Evolutionary conservation across 2,113 vertebrate genomes (phyloP), one percentile per base, ranked within the genome.

Genomic region (Gopherus evgoodei): DNA sequence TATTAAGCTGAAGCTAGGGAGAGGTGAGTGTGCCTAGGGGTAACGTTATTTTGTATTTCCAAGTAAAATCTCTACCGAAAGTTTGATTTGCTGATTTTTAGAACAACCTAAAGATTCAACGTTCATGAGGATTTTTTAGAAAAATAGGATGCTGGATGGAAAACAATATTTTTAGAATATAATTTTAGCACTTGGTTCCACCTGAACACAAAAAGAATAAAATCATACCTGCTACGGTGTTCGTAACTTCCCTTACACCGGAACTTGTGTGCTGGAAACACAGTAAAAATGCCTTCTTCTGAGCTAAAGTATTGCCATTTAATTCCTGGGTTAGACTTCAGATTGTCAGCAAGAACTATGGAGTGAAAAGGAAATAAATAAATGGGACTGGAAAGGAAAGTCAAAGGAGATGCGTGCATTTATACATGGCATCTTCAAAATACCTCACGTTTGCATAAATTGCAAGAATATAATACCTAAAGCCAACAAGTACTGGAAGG

Each of bases 251-350:
- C 98, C 93, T 99, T 99, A 97, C 99, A 99, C 50, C 99, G 99
- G 98, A 99, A 99, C 97, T 99, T 99, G 98, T 99, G 99, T 25
- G 99, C 99, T 13, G 99, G 99, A 94, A 99, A 99, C 81, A 99
- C 99, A 0, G 99, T 99, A 97, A 99, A 99, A 97, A 99, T 99
- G 50, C 99, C 99, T 98, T 99, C 99, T 98, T 99, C 99, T 0
- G 99, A 99, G 98, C 99, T 99, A 98, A 99, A 99, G 98, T 99
- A 99, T 88, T 99, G 99, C 99, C 99, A 99, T 94, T 99, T 99
- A 93, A 99, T 99, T 6, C 99, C 99, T 4, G 99, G 99, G 98
- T 99, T 99, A 29, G 99, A 99, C 98, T 99, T 99, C 96, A 99
- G 98, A 98, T 99, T 99, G 97, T 99, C 99, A 84, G 99, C 99